These are phyloP conservation scores for Megaceryle maxima DNA, from an alignment of 2,113 vertebrate species.

Conservation along the genomic window DNA sequence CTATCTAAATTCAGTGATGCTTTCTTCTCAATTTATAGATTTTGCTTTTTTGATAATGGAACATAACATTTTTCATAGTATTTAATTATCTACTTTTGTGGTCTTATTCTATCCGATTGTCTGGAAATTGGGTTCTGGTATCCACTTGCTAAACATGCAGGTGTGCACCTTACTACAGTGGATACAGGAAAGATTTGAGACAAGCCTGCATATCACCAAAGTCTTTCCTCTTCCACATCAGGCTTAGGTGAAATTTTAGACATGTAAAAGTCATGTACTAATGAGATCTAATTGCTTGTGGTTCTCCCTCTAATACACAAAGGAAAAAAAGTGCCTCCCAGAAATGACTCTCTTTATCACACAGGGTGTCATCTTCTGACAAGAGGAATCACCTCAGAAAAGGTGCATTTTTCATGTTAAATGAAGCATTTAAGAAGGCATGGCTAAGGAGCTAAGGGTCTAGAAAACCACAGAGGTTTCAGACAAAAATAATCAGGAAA, in stretches of 20 bases:
- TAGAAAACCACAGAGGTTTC: not conserved
- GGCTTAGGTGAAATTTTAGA: not conserved
- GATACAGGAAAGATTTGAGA: not conserved
- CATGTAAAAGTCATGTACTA: not conserved
- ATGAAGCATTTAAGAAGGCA: not conserved
- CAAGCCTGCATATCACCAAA: not conserved
- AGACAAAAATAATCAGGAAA: not conserved
- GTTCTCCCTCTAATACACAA: not conserved
- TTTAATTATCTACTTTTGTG: not conserved
- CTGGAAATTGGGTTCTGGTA: not conserved
- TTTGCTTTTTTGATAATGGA: not conserved
- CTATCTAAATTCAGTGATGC: not conserved
- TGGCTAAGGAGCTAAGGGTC: not conserved
- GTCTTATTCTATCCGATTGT: not conserved
- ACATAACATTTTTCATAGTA: not conserved
- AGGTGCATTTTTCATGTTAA: not conserved
- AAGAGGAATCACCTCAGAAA: not conserved
- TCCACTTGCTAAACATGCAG: not conserved
- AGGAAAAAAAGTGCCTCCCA: not conserved
- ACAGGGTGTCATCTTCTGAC: not conserved
- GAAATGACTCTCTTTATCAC: not conserved
- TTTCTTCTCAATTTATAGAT: not conserved
- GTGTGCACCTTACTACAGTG: not conserved
- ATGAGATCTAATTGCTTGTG: accelerated
- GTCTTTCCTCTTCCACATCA: not conserved